phyloP scores from a whole-genome alignment of 2,797 vertebrate species.

The Hypotaenidia okinawae region DNA sequence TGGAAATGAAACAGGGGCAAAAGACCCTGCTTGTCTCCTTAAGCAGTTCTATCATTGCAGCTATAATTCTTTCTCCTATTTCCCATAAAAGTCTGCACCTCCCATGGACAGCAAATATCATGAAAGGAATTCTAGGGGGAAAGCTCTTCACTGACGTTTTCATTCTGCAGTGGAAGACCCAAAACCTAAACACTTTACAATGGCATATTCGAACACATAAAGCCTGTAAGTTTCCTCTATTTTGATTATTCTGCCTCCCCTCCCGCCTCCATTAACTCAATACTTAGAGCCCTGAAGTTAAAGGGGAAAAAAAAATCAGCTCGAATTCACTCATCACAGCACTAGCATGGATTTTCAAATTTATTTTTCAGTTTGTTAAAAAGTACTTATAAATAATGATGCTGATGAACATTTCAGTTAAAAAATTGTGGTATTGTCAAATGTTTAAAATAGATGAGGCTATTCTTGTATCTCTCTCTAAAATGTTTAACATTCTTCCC shows the following conservation, averaged over 20 bases:
- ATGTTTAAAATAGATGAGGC: background rate
- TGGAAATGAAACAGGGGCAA: background rate
- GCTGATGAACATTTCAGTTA: background rate
- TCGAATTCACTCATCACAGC: background rate
- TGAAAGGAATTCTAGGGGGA: background rate
- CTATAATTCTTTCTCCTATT: conserved; percentile 12
- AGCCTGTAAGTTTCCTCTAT: background rate
- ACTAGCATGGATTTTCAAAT: background rate
- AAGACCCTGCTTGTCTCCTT: background rate
- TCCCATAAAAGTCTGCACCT: background rate
- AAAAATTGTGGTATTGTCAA: background rate
- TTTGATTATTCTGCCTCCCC: background rate
- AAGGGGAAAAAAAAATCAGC: background rate
- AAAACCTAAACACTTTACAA: background rate
- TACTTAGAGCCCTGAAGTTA: background rate
- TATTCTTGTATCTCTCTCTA: background rate
- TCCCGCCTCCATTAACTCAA: background rate
- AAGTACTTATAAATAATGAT: background rate
- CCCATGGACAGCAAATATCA: background rate
- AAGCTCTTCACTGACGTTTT: background rate
- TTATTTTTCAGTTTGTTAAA: background rate
- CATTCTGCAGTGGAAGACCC: background rate
- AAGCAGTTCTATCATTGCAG: background rate
- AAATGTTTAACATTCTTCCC: background rate
- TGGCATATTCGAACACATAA: background rate